Percentiles rank a stretch among this genome's conserved stretches.
Conservation (phyloP, 2,888 invertebrate genomes). For the Ommatoiulus sabulosus region DNA sequence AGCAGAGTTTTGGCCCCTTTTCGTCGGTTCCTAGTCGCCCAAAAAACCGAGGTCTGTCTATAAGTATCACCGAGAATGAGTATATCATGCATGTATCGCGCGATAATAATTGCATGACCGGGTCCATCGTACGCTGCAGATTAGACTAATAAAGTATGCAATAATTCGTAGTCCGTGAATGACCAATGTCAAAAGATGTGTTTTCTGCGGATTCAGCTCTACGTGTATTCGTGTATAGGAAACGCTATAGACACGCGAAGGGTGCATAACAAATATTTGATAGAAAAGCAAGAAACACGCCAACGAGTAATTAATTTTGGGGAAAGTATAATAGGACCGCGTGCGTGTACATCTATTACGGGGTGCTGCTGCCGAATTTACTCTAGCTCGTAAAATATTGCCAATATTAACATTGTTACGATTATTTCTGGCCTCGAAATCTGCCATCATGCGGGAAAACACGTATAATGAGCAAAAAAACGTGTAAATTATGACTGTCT, state of each 20-base stretch:
- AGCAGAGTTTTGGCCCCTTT: too few species aligned
- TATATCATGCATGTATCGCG: not conserved
- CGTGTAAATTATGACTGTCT: not conserved
- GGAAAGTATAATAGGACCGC: not conserved
- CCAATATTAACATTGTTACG: conserved; percentile 18
- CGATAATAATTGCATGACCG: not conserved
- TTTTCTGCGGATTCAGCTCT: not conserved
- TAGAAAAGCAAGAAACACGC: conserved; percentile 27
- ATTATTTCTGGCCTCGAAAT: not conserved
- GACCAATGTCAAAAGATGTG: conserved; percentile 21
- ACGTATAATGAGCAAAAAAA: not conserved
- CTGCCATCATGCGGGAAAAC: not conserved
- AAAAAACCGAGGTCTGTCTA: not conserved
- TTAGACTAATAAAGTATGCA: conserved; percentile 34
- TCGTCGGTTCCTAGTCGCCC: too few species aligned
- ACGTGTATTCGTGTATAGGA: too few species aligned
- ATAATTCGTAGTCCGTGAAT: not conserved
- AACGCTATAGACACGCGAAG: not conserved
- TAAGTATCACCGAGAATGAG: not conserved
- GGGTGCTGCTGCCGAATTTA: conserved; percentile 8
- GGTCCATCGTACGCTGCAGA: not conserved
- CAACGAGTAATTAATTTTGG: not conserved
- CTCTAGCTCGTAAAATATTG: conserved; percentile 34
- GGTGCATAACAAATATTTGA: not conserved
- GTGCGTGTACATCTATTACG: not conserved